Base-by-base conservation (phyloP, 2,888 invertebrate genomes). In the Ormia ochracea region DNA sequence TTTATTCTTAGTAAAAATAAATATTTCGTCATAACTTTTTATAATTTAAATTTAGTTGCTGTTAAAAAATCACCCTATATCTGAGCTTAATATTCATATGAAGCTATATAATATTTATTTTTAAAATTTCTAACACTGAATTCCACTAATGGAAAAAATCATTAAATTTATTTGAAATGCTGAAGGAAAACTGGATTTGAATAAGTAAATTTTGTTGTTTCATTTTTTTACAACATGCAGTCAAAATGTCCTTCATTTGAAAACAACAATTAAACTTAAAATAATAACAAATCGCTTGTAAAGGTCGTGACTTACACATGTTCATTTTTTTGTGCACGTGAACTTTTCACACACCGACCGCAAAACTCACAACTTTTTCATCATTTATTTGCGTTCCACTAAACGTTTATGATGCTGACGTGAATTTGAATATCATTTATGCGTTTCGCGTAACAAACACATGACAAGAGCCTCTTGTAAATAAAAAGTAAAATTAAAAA, bases 251-350 rank as follows among this genome's bases (percentile, higher is more conserved):
- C 17, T 41, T 43, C 43, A 59, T 43, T 52, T 65, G 52, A 58
- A 68, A 41, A 41, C 38, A 68, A 65, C 58, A 48, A 48, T 4
- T 26, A 59, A 50, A 10, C 45, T 61, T 26, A 33, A 68, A 72
- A 58, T 31, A 56, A 41, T 31, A 19, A 54, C 33, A 70, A 80
- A 68, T 56, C 72, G 73, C 72, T 73, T 73, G 76, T 58, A 68
- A 76, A 80, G 72, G 80, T 73, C 76, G 61, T 63, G 72, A 68
- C 72, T 52, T 68, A 63, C 76, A 80, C 76, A 80, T 76, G 76
- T 70, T 65, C 28, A 31, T n/a, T n/a, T n/a, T n/a, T n/a, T 21
- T 23, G 19, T 58, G 14, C 41, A 38, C 66, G 43, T 58, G 52
- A 61, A 65, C 63, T 69, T 69, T 69, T 61, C 73, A 68, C 68